Evolutionary conservation across 2,888 invertebrate genomes (phyloP), one percentile per base, ranked within the genome.

Genomic region (Ophion ventricosus): DNA sequence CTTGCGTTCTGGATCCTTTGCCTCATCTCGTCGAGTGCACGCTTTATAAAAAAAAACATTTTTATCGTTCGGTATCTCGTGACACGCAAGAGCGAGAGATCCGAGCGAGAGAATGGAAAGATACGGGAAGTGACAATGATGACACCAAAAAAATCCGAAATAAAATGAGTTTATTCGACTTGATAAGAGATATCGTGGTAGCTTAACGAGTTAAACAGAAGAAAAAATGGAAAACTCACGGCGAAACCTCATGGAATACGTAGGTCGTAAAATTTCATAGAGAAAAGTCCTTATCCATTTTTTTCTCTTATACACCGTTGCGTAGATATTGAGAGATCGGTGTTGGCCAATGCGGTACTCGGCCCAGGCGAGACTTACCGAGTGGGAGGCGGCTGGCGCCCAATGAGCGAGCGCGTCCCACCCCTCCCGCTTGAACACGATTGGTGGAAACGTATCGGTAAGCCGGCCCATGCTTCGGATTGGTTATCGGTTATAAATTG

Each of bases 31-130:
- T 26, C 63, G 64, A 63, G 43, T 49, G 54, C 54, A 1, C 29
- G 54, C 26, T 20, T 59, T 54, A 54, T 64, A 29, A 64, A 23
- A n/a, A 74, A n/a, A n/a, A 75, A 75, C 8, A 29, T 75, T 75
- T 75, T 75, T 61, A 75, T 54, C 64, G 14, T 54, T n/a, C 56
- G 61, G 43, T 40, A 8, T 35, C 54, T 54, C 54, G 35, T 11
- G 29, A 26, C 59, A 20, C 54, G 25, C 29, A 29, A 75, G 73
- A 59, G 40, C 49, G 70, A 56, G 20, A 56, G 54, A 54, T 17
- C 20, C 20, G 57, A 54, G 67, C 10, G 49, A 10, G 43, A 17
- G 29, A 26, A 54, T 69, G 54, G 26, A 10, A 17, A 69, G 26
- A 54, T 69, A 49, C n/a, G 11, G 14, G 26, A 11, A 69, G 43